A percentile compares a stretch with the other conserved stretches of the same genome.
phyloP scores from a whole-genome alignment of 2,888 invertebrate species.

The Stramonita haemastoma region DNA sequence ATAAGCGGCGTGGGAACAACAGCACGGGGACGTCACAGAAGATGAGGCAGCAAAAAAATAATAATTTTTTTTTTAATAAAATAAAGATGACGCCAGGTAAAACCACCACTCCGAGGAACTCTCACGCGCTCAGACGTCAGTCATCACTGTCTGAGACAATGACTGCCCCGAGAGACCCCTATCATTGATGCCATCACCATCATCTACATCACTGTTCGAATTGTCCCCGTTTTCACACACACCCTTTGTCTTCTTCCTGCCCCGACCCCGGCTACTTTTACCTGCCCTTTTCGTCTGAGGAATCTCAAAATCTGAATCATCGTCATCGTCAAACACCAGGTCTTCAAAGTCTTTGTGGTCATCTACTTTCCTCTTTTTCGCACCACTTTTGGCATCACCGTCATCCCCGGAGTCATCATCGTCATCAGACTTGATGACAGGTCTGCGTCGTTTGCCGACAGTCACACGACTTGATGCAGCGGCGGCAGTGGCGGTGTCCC shows the following conservation, averaged over 20 bases:
- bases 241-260: background rate
- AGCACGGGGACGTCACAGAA: no score
- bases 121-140: background rate
- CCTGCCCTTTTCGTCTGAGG: slow-evolving; percentile 1
- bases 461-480: background rate
- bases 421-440: slow-evolving; percentile 55
- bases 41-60: background rate
- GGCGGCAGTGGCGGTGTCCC: background rate
- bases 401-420: background rate
- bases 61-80: background rate
- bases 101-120: background rate
- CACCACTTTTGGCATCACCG: background rate
- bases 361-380: background rate
- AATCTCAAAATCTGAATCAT: slow-evolving; percentile 56
- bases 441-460: slow-evolving; percentile 44
- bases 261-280: background rate
- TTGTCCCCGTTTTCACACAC: background rate
- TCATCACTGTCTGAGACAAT: slow-evolving; percentile 31
- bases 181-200: background rate
- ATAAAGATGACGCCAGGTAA: background rate
- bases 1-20: background rate
- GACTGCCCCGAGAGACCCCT: background rate
- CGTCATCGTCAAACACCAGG: slow-evolving; percentile 37
- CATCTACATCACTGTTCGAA: background rate
- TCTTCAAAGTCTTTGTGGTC: background rate